Evolutionary conservation across 2,113 vertebrate species (phyloP), one percentile per base, ranked within the genome.

Genomic region (Corythornis cristatus): DNA sequence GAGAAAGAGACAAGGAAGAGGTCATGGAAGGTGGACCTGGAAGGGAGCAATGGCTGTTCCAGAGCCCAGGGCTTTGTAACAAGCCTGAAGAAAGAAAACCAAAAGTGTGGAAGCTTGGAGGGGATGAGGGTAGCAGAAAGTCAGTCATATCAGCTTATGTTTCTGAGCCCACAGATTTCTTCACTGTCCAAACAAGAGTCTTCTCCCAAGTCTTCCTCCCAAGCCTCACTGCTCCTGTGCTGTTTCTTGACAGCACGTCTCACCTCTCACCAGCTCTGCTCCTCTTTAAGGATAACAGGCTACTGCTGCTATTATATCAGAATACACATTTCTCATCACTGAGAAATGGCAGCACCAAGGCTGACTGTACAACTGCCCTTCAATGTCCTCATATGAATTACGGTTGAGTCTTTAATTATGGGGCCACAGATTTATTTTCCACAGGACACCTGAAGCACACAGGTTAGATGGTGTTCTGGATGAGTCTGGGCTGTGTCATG

Each of bases 361-460:
- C 54, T 60, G 89, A 22, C 78, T 73, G 46, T 46, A 61, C 64
- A 83, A 22, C 51, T 73, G 75, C 90, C 94, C 85, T 95, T 94
- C 92, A 83, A 11, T 5, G 85, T 94, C 88, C 88, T 93, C 25
- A 11, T 92, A 88, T 78, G 70, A 90, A 83, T 92, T 92, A 88
- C 0, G 0, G 62, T 28, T 5, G 26, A 92, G 65, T 80, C 92
- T 95, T 95, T 93, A 94, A 95, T 96, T 93, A 96, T 19, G 58
- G 26, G 88, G 51, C 57, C 17, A 4, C n/a, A 75, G n/a, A 83
- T 91, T 86, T 94, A 81, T 95, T 90, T 95, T 96, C 53, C 73
- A 90, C 7, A n/a, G 57, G 76, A 90, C 80, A 90, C 76, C 73
- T 75, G 57, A 57, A 88, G 68, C 61, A 93, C 68, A 46, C n/a